These are phyloP conservation scores for Anthopleura sola DNA, from an alignment of 64 coral and sea anemone genomes.

Conservation along the genomic window DNA sequence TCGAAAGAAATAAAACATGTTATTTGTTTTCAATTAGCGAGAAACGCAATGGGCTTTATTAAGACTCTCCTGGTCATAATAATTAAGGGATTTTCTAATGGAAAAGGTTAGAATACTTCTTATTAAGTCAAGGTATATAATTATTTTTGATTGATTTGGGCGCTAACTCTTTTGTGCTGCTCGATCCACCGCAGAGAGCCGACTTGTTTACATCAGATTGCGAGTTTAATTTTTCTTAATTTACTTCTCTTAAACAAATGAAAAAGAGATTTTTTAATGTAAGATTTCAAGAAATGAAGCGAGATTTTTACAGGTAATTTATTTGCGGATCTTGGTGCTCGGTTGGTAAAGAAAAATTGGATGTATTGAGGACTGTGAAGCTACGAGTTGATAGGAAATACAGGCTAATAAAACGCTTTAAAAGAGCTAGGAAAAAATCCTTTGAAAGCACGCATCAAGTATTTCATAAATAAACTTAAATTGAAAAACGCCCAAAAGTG, in stretches of 20 bases:
- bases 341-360: not conserved
- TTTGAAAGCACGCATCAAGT: not conserved
- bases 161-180: conserved; percentile 84
- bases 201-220: conserved; percentile 74
- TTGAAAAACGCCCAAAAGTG: not conserved
- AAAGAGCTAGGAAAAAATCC: not conserved
- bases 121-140: conserved; percentile 92
- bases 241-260: conserved; percentile 29
- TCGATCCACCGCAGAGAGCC: conserved; percentile 73
- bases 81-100: conserved; percentile 76
- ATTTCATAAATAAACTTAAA: not conserved
- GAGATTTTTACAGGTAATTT: not conserved
- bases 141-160: conserved; percentile 90
- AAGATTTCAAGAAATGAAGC: not conserved
- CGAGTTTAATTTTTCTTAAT: conserved; percentile 12
- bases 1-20: conserved; percentile 62
- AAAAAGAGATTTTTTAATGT: conserved; percentile 2
- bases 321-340: not conserved
- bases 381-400: not conserved
- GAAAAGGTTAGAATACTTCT: conserved; percentile 90
- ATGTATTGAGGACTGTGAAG: not conserved
- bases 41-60: conserved; percentile 68
- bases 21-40: conserved; percentile 96
- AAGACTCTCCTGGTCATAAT: conserved; percentile 75
- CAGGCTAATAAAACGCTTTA: not conserved